These are phyloP conservation scores for Oreochromis spilurus DNA, from an alignment of 2,113 vertebrate species.

Conservation along the genomic window DNA sequence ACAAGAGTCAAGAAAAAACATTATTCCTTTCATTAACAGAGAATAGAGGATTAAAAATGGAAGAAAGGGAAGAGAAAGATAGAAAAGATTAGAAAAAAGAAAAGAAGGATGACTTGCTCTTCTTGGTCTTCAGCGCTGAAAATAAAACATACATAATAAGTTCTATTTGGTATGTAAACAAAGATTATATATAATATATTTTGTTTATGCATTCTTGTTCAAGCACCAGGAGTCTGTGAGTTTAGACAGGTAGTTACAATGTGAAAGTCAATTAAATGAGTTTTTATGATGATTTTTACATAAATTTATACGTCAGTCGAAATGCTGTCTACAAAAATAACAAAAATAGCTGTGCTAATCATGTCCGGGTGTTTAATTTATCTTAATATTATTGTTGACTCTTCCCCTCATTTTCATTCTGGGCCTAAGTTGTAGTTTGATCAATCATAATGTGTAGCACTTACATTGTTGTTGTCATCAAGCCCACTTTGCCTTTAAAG, in stretches of 20 bases:
- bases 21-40: slow-evolving; percentile 46
- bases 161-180: not conserved
- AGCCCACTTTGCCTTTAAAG: slow-evolving; percentile 54
- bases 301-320: not conserved
- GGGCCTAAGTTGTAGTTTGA: not conserved
- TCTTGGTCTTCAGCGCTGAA: not conserved
- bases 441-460: not conserved
- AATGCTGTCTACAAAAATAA: not conserved
- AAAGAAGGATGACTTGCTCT: not conserved
- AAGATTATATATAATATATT: not conserved
- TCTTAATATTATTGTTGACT: not conserved
- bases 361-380: not conserved
- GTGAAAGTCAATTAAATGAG: not conserved
- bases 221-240: not conserved
- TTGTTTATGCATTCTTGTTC: not conserved
- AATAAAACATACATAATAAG: not conserved
- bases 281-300: not conserved
- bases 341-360: not conserved
- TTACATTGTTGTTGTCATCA: slow-evolving; percentile 46
- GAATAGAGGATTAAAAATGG: not conserved
- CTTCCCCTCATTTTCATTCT: not conserved
- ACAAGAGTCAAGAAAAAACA: slow-evolving; percentile 42
- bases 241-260: not conserved
- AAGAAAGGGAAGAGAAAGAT: not conserved
- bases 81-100: not conserved